phyloP scores from a whole-genome alignment of 1,140 invertebrate species.

The Sarcophaga peregrina region DNA sequence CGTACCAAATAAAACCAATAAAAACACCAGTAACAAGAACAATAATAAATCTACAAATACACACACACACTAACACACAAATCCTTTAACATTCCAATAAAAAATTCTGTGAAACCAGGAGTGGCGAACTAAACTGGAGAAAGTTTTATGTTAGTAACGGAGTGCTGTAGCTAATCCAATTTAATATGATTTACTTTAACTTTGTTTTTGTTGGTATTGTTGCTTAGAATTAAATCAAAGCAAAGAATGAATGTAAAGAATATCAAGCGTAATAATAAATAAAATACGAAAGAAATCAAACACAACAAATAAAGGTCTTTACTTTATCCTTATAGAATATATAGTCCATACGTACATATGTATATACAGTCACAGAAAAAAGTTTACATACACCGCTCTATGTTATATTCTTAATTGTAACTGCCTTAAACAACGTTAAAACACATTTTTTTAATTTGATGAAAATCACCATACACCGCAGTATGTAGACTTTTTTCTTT shows the following conservation, averaged over 20 bases:
- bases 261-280: conserved; percentile 30
- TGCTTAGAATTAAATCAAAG: conserved; percentile 28
- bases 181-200: conserved; percentile 35
- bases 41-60: not conserved
- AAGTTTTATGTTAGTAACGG: not conserved
- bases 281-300: not conserved
- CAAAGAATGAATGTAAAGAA: conserved; percentile 19
- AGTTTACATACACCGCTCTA: too few species aligned
- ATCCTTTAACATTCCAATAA: too few species aligned
- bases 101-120: too few species aligned
- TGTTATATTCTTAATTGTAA: too few species aligned
- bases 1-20: not conserved
- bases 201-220: too few species aligned
- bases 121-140: too few species aligned
- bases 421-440: too few species aligned
- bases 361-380: too few species aligned
- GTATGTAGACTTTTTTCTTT: too few species aligned
- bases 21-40: not conserved
- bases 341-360: too few species aligned
- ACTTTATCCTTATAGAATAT: not conserved
- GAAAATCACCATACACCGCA: too few species aligned
- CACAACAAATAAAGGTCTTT: not conserved
- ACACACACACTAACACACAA: not conserved
- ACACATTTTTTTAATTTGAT: too few species aligned
- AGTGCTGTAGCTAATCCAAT: conserved; percentile 8